Evolutionary conservation across 2,113 vertebrate species (phyloP), one percentile per base, ranked within the genome.

Genomic region (Phalacrocorax pelagicus): DNA sequence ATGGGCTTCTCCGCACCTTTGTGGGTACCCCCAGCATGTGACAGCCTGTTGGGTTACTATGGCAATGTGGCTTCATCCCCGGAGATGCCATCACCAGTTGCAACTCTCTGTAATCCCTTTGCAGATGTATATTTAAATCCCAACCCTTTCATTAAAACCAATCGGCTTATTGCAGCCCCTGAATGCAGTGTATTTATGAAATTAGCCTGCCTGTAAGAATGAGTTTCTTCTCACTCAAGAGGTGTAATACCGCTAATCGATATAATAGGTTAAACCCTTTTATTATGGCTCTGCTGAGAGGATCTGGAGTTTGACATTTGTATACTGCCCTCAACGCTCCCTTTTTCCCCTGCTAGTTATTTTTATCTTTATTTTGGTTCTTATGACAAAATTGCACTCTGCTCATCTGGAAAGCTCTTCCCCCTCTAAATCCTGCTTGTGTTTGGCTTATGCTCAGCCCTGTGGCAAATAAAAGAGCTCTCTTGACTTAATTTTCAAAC

Each of bases 321-420:
- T 19, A 10, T 69, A 72, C 66, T 3, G 2, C 0, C 16, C 70
- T 73, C 58, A 47, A 4, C 0, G 0, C 58, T 90, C 40, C 54
- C n/a, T n/a, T 94, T 71, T 71, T 77, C 74, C 70, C 49, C 77
- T 69, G 59, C 77, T 81, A 13, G 12, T 86, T 93, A 73, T 94
- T 95, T 95, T 92, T 86, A 67, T 83, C 36, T 26, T 74, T 95
- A 67, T 86, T 97, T 94, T 70, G 46, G 82, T 74, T 90, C 72
- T 88, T 73, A 22, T 0, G 88, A 90, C 55, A 86, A 55, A 83
- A 90, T 59, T 88, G 67, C 40, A 34, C 29, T 78, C 75, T 29
- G 81, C 87, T 91, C 57, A 54, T 59, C 57, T 78, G 79, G 71
- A 83, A 95, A 92, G 63, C 90, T 90, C 75, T 74, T 58, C 51